A percentile compares a stretch with the other conserved stretches of the same genome.
phyloP scores from a whole-genome alignment of 2,113 vertebrate genomes.

The Tenebrosternarchus preto region DNA sequence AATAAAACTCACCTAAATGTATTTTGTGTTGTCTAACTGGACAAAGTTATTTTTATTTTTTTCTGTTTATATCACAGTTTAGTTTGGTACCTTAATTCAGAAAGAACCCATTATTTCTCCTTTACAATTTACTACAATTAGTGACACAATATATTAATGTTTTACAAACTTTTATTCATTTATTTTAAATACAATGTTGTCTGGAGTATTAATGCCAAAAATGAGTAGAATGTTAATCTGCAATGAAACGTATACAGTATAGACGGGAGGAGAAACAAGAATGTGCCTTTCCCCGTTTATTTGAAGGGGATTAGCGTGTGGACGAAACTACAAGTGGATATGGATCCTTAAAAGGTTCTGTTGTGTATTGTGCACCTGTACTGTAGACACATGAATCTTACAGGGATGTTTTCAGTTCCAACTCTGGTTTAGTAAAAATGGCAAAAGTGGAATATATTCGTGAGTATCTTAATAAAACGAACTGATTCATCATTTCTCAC shows the following conservation, averaged over 20 bases:
- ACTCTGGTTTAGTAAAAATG: conserved; percentile 26
- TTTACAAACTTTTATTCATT: conserved; percentile 32
- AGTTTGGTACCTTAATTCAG: no score
- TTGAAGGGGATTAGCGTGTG: conserved; percentile 15
- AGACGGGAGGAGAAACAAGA: not conserved
- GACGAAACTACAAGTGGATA: not conserved
- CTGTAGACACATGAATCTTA: conserved; percentile 29
- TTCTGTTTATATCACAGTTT: no score
- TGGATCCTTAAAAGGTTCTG: conserved; percentile 17
- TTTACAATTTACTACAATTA: not conserved
- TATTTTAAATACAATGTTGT: conserved; percentile 22
- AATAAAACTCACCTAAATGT: conserved; percentile 5
- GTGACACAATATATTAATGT: not conserved
- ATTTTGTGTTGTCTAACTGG: no score
- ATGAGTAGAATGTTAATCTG: conserved; percentile 30
- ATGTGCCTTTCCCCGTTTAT: conserved; percentile 7
- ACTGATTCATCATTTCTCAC: conserved; percentile 73
- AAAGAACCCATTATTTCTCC: not conserved
- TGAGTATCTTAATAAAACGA: conserved; percentile 33
- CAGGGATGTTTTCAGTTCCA: conserved; percentile 29
- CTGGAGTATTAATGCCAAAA: conserved; percentile 6
- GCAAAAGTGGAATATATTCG: conserved; percentile 7
- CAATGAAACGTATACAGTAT: conserved; percentile 19
- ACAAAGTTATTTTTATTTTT: no score
- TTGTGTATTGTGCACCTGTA: not conserved